Base-by-base conservation (phyloP, 2,113 vertebrate species). In the Lampris megalopsis region DNA sequence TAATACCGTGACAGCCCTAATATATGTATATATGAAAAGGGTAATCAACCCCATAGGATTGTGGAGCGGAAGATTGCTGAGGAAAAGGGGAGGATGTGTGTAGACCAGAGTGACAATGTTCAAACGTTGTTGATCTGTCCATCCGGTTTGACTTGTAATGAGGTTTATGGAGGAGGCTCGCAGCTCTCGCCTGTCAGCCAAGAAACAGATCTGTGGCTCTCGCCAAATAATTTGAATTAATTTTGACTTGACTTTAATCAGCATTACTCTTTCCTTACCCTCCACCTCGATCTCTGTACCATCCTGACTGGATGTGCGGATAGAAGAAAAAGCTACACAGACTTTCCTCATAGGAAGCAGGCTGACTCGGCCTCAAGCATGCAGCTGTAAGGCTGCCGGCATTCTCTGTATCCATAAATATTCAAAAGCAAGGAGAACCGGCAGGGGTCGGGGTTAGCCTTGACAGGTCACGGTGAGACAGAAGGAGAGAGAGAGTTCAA, bases 301-400 rank as follows among this genome's bases (percentile, higher is more conserved):
- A 13, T 54, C 45, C 61, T 64, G 5, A 0, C 10, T 62, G 5
- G 1, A 49, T 67, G 50, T 0, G 0, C 36, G 75, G 61, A 56
- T 81, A 80, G 83, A 73, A 74, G 73, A 75, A 85, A 72, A 50
- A 24, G 48, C 57, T 43, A 75, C 76, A 72, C 3, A 4, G 3
- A 1, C 11, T 38, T 6, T 35, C 56, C 35, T 42, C 50, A 4
- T 11, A 13, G 50, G 10, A 4, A 6, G 49, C 2, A 2, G 49
- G 49, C 10, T 50, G 49, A 9, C 11, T 9, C 11, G 49, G 49
- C 7, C 7, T 45, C 1, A 10, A 50, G 10, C 8, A 50, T 68
- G 10, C 45, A 6, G 77, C 67, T 48, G 6, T 3, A 7, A 10
- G 35, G 41, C 6, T 1, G 50, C 68, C 1, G 13, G 66, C 38